Base-by-base conservation (phyloP, 23 tunicate species). In the Ascidia mentula region DNA sequence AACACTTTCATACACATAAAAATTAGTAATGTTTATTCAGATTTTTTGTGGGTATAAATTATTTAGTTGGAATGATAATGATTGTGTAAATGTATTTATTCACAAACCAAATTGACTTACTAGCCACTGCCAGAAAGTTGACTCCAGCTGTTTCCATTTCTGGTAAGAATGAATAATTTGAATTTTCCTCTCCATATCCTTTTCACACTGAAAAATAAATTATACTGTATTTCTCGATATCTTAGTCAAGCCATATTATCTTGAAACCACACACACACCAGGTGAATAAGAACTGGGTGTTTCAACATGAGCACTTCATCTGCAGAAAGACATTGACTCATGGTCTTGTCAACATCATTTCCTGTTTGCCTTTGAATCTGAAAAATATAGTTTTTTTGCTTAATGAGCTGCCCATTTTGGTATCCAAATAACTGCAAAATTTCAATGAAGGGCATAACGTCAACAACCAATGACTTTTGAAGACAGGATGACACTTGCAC, bases 81-180 rank as follows among this genome's bases (percentile, higher is more conserved):
- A n/a, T n/a, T n/a, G n/a, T n/a, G n/a, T n/a, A n/a, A n/a, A n/a
- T n/a, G n/a, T n/a, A n/a, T n/a, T n/a, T n/a, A n/a, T n/a, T n/a
- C n/a, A n/a, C n/a, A n/a, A n/a, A n/a, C n/a, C n/a, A n/a, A n/a
- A n/a, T n/a, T n/a, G 24, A 42, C 53, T 42, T 40, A 87, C 92
- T 86, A 88, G 76, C 92, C 92, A 88, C 20, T 74, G 32, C 92
- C 92, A 88, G 34, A 88, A 88, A 28, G 30, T 24, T n/a, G 72
- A 24, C 32, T 81, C 76, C 69, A 81, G 38, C 17, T 42, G 31
- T 32, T 81, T 82, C 92, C 92, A 88, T 76, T 88, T 77, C 31
- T 74, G 32, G 42, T 85, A 88, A 15, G 82, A 61, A 38, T 88
- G 82, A 18, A 88, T 59, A 39, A 88, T 36, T 40, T 75, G 79